phyloP scores from a whole-genome alignment of 2,888 invertebrate species.

The Epsilonema sp. region DNA sequence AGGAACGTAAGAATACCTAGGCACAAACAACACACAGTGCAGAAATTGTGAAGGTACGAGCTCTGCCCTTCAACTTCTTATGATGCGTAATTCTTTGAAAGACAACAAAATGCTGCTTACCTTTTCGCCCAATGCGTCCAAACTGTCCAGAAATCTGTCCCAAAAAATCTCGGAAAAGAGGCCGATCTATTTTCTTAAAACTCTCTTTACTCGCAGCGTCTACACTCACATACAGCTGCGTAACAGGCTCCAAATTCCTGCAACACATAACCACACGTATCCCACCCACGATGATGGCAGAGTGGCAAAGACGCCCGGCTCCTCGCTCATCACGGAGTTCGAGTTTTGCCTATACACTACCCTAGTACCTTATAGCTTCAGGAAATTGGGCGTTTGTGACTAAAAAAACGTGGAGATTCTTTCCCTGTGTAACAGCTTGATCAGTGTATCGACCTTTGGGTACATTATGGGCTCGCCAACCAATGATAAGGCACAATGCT shows the following conservation, averaged over 20 bases:
- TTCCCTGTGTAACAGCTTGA: constrained; percentile 35
- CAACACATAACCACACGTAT: too few species aligned
- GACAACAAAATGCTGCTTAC: too few species aligned
- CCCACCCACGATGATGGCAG: too few species aligned
- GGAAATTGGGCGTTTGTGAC: constrained; percentile 44
- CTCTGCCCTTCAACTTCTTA: too few species aligned
- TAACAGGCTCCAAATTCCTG: constrained; percentile 36
- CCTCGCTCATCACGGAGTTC: too few species aligned
- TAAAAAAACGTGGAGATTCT: constrained; percentile 39
- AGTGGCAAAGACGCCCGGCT: too few species aligned
- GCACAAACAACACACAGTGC: too few species aligned
- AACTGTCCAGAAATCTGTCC: constrained; percentile 38
- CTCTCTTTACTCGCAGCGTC: constrained; percentile 41
- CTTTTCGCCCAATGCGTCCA: constrained; percentile 31
- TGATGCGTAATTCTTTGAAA: too few species aligned
- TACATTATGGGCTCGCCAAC: constrained; percentile 45
- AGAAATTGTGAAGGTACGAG: too few species aligned
- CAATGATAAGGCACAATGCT: constrained; percentile 41
- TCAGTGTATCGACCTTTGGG: constrained; percentile 39
- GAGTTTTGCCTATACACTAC: too few species aligned
- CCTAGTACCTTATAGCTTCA: constrained; percentile 37
- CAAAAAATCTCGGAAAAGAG: constrained; percentile 41
- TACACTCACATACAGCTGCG: constrained; percentile 42
- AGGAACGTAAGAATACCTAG: too few species aligned
- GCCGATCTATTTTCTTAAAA: constrained; percentile 41